Evolutionary conservation across 2,113 vertebrate species (phyloP).

Genomic region (Tetrax tetrax): DNA sequence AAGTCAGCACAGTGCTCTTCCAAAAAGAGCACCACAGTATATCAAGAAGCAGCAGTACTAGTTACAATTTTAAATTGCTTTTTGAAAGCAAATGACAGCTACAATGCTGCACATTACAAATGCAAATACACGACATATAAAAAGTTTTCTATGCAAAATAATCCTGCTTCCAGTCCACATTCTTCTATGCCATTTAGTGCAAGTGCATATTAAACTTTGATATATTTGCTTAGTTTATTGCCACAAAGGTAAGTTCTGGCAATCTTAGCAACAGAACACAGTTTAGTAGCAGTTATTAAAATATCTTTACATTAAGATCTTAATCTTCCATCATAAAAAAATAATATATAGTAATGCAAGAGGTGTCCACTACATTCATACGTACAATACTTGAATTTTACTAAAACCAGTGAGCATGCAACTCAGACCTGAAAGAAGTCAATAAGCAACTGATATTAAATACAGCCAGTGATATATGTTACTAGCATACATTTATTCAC

Average conservation of each 20-base stretch:
- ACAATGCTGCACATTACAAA: slow-evolving; percentile 43
- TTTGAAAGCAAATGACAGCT: slow-evolving; percentile 52
- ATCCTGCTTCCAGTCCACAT: neutral
- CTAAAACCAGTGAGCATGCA: slow-evolving; percentile 50
- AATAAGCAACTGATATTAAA: slow-evolving; percentile 49
- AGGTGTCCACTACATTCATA: slow-evolving; percentile 45
- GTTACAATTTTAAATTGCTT: slow-evolving; percentile 8
- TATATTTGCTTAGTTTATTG: slow-evolving; percentile 14
- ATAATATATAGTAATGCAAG: slow-evolving; percentile 47
- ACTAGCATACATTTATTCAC: slow-evolving; percentile 73
- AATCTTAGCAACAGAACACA: slow-evolving; percentile 5
- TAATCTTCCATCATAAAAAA: slow-evolving; percentile 36
- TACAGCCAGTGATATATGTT: slow-evolving; percentile 31
- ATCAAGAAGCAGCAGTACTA: neutral
- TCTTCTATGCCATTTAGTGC: slow-evolving; percentile 32
- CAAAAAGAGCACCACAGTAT: neutral
- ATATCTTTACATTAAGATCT: slow-evolving; percentile 50
- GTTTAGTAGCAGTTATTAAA: slow-evolving; percentile 63
- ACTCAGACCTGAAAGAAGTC: slow-evolving; percentile 40
- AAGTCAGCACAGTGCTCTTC: slow-evolving; percentile 6
- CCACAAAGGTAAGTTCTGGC: neutral
- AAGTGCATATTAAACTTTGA: slow-evolving; percentile 5
- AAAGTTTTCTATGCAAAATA: slow-evolving; percentile 32
- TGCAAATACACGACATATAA: slow-evolving; percentile 40
- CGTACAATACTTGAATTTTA: slow-evolving; percentile 40